Percentiles rank a stretch among this genome's conserved stretches.
Evolutionary conservation across 2,113 vertebrate species (phyloP).

Genomic region (Ibidorhyncha struthersii): DNA sequence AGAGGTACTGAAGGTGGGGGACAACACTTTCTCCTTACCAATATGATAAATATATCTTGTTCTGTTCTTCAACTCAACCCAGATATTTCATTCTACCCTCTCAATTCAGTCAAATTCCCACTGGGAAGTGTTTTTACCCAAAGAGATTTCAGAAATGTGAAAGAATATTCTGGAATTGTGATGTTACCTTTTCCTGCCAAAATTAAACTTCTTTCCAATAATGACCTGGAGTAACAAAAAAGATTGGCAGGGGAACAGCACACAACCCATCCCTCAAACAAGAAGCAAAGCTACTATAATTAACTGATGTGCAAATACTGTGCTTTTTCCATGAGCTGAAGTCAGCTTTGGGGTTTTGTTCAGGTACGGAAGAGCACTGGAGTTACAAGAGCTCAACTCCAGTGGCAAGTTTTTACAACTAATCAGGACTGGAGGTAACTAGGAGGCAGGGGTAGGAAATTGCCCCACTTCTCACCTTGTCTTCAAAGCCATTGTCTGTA

Average conservation of each 20-base stretch:
- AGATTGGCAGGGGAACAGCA: background rate
- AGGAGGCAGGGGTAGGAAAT: background rate
- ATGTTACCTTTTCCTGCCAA: background rate
- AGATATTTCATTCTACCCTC: background rate
- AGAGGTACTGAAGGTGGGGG: no score
- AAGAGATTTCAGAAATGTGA: background rate
- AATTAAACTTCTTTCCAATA: background rate
- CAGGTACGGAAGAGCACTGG: background rate
- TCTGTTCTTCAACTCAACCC: background rate
- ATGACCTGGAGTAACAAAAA: background rate
- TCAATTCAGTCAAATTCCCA: background rate
- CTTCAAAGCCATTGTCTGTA: conserved; percentile 83
- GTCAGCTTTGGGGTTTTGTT: background rate
- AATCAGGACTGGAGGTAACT: background rate
- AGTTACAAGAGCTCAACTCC: background rate
- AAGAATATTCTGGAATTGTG: background rate
- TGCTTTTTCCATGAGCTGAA: background rate
- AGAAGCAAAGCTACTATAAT: background rate
- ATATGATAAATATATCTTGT: background rate
- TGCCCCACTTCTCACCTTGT: conserved; percentile 81
- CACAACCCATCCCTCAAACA: background rate
- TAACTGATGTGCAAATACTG: background rate
- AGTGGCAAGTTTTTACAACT: background rate
- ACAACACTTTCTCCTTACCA: background rate
- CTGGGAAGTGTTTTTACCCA: background rate